Conservation (phyloP, 2,888 invertebrate species). For the Leptogaster cylindrica region DNA sequence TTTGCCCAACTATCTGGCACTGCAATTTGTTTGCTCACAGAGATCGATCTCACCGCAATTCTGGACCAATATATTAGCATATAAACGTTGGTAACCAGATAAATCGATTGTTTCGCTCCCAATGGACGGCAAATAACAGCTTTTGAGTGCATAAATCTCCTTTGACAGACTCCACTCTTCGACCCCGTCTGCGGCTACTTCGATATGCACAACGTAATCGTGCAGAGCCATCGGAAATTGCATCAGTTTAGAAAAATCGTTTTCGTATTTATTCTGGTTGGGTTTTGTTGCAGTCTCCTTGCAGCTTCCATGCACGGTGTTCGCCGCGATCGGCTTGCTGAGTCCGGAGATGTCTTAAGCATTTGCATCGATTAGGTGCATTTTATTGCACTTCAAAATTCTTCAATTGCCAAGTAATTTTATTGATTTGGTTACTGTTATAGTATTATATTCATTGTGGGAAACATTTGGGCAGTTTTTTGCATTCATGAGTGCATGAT, state of each 20-base stretch:
- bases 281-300: background rate
- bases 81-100: constrained; percentile 38
- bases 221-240: constrained; percentile 31
- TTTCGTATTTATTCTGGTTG: constrained; percentile 3
- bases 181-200: constrained; percentile 31
- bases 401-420: too few relatives aligned
- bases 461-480: too few relatives aligned
- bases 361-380: too few relatives aligned
- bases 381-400: too few relatives aligned
- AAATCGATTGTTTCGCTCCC: constrained; percentile 41
- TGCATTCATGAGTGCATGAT: too few relatives aligned
- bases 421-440: too few relatives aligned
- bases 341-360: too few relatives aligned
- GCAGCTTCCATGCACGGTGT: constrained; percentile 1
- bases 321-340: background rate
- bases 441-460: too few relatives aligned
- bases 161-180: constrained; percentile 39
- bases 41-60: constrained; percentile 35
- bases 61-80: constrained; percentile 41
- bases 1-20: constrained; percentile 39
- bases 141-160: constrained; percentile 39
- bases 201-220: constrained; percentile 35
- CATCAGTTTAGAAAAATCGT: constrained; percentile 33
- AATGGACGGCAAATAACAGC: constrained; percentile 31
- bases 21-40: constrained; percentile 28